Evolutionary conservation across 2,113 vertebrate genomes (phyloP), one percentile per base, ranked within the genome.

Genomic region (Rousettus leschenaultii): DNA sequence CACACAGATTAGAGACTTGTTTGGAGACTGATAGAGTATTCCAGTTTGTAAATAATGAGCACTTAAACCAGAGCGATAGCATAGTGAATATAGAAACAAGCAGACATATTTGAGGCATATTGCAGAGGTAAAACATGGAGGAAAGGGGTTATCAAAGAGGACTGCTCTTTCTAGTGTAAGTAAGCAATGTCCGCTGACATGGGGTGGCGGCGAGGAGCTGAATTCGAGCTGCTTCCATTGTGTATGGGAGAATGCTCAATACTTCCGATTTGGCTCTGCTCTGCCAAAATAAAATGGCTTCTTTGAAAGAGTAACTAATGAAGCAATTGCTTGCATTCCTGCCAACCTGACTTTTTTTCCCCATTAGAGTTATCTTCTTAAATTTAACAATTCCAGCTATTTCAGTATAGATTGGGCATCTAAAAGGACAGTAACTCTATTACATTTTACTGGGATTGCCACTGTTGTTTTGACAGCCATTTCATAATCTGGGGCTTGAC

Each of bases 301-400:
- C 71, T 84, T 75, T 89, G 83, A 97, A 97, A 84, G 8, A 51
- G 6, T 82, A 91, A 59, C 28, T 77, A 59, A 38, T 66, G 86
- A 68, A 84, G 73, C 35, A 75, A 4, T 87, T 78, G 43, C 5
- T 94, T 86, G 53, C 22, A 92, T 89, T 73, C 14, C 55, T 78
- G 24, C n/a, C n/a, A 38, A 45, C 43, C 45, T 61, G 45, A 45
- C 48, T 38, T 2, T 51, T 51, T 16, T 16, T 26, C 28, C 30
- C 10, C 28, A 6, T 35, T 65, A 74, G 8, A 35, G 16, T 53
- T 74, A 33, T 89, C 63, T 51, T 89, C 65, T 84, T 88, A 53
- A 79, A 84, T 79, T 53, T 73, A 48, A 70, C 2, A 78, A 10
- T 71, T 87, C 35, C 40, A 85, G 59, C 45, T 16, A 11, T 86